A percentile compares a stretch with the other conserved stretches of the same genome.
Evolutionary conservation across 2,888 invertebrate species (phyloP).

Genomic region (Rhagophthalmus giganteus): DNA sequence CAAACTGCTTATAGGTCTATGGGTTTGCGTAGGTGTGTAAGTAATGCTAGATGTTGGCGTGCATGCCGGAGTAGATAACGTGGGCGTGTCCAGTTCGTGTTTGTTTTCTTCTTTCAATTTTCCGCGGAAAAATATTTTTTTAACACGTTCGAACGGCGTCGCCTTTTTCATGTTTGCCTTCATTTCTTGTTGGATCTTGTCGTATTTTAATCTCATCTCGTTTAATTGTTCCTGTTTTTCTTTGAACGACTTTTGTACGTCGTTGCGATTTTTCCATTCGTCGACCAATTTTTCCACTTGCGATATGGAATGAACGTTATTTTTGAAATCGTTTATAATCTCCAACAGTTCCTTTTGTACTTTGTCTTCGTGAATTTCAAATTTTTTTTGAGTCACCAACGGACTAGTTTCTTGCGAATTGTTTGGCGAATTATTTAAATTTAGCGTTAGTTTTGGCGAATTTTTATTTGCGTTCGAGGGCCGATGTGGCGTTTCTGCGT

Average conservation of each 20-base stretch:
- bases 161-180: conserved; percentile 75
- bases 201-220: conserved; percentile 79
- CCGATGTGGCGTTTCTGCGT: not conserved
- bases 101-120: conserved; percentile 22
- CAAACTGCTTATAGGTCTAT: conserved; percentile 67
- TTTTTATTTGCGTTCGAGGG: conserved; percentile 1
- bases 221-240: conserved; percentile 83
- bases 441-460: conserved; percentile 14
- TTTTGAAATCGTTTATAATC: conserved; percentile 87
- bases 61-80: conserved; percentile 6
- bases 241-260: conserved; percentile 82
- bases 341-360: conserved; percentile 81
- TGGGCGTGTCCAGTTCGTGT: conserved; percentile 7
- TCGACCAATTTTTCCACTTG: conserved; percentile 85
- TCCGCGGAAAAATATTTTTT: conserved; percentile 36
- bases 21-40: conserved; percentile 17
- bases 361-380: conserved; percentile 51
- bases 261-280: conserved; percentile 84
- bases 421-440: conserved; percentile 6
- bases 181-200: conserved; percentile 77
- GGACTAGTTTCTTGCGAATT: conserved; percentile 15
- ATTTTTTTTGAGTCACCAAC: conserved; percentile 12
- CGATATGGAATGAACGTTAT: conserved; percentile 81
- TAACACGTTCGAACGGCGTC: conserved; percentile 73
- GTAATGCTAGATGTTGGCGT: conserved; percentile 15